Base-by-base conservation (phyloP, 2,797 vertebrate genomes). In the Pygocentrus nattereri region DNA sequence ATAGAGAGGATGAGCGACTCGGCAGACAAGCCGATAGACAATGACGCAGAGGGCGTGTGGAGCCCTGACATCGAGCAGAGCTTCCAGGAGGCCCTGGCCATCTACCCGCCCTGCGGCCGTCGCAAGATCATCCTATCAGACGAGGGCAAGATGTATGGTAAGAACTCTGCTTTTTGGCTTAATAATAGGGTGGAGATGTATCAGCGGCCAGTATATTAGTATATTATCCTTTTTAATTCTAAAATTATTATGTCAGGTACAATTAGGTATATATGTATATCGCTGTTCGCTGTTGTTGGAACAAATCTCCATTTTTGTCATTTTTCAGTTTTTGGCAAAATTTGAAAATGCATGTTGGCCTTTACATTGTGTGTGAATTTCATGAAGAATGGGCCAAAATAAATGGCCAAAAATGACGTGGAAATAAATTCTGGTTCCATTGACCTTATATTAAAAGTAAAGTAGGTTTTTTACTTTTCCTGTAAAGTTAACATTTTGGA, bases 61-160 rank as follows among this genome's bases (percentile, higher is more conserved):
- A 99, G 98, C 86, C 98, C 98, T 79, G 98, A 99, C 93, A 99
- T 99, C 81, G 98, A 99, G 85, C 98, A 99, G 96, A 99, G 98
- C 95, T 99, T 99, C 92, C 98, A 99, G 93, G 98, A 99, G 92
- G 98, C 98, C 73, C 93, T 99, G 91, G 98, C 98, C 88, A 99
- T 99, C 91, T 99, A 99, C 91, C 98, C 98, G 70, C 98, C 98
- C 0, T 99, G 98, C 90, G 98, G 98, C 80, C 96, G 98, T 89
- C 95, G 98, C 92, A 99, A 99, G 95, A 99, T 99, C 94, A 99
- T 99, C 93, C 95, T 99, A 85, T 99, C 98, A 38, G 98, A 99
- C 78, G 98, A 99, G 94, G 98, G 98, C 90, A 99, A 99, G 95
- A 99, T 99, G 98, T 99, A 99, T 94, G 98, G 98, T 99, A 94